Evolutionary conservation across 2,888 invertebrate species (phyloP), one percentile per base, ranked within the genome.

Genomic region (Eretmocerus hayati): DNA sequence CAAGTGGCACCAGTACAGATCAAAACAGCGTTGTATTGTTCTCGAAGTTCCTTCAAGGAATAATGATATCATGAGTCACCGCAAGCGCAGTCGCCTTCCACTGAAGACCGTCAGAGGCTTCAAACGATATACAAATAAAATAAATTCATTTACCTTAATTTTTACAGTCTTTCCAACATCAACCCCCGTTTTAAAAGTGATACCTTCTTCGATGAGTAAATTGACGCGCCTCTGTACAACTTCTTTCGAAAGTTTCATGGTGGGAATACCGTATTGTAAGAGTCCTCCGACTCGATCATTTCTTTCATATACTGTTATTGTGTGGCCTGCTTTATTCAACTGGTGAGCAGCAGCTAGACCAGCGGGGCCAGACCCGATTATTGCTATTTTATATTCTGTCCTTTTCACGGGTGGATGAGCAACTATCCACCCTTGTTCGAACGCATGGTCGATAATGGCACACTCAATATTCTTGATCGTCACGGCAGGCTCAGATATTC

Each of bases 391-490:
- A 62, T 87, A 88, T 13, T 87, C 90, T 31, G 89, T 88, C 46
- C 90, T 79, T 20, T 72, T 62, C 8, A 75, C 71, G 0, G 94
- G 94, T 30, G 82, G 80, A 71, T 89, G 83, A 0, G 97, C 87
- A 42, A 78, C 76, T 58, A 97, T 90, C 94, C 93, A 94, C 4
- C 94, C 95, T 72, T 88, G 85, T 66, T 95, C 92, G 72, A 93
- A 99, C 11, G 94, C 99, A 75, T 94, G 85, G 75, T 99, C 99
- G 60, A 99, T 96, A 70, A 99, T 99, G 47, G 96, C 85, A 72
- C 96, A 96, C 76, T 99, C 99, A 62, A 99, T 97, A 71, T 95
- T 95, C 75, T 99, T 99, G 71, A 99, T 99, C 53, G 97, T 97
- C 20, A 99, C 99, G 11, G 97, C 81, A 3, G 95, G 94, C 62